These are phyloP conservation scores for Parapsyche elsis DNA, from an alignment of 1,140 invertebrate genomes.

Conservation along the genomic window DNA sequence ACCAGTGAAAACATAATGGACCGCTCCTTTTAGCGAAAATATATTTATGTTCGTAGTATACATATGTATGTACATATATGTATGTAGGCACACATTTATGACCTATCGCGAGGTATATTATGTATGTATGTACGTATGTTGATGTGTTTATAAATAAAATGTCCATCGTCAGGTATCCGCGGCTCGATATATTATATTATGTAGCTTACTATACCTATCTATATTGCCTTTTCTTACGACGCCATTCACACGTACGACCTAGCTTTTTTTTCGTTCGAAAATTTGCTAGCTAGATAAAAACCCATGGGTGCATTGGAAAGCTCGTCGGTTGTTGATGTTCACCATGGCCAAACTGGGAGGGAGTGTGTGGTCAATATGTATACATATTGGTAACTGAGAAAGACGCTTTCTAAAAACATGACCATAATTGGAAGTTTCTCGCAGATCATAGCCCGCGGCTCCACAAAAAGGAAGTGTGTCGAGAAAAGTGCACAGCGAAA, in stretches of 20 bases:
- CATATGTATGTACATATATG: background rate
- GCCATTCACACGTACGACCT: background rate
- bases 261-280: background rate
- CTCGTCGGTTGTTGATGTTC: background rate
- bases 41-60: constrained; percentile 3
- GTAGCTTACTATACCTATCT: background rate
- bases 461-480: constrained; percentile 40
- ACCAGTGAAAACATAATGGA: background rate
- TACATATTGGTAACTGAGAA: background rate
- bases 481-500: constrained; percentile 35
- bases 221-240: background rate
- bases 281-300: background rate
- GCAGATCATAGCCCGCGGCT: constrained; percentile 18
- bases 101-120: background rate
- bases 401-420: constrained; percentile 48
- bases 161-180: background rate
- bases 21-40: background rate
- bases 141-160: constrained; percentile 4
- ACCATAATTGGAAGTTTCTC: constrained; percentile 50
- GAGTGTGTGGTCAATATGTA: background rate
- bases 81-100: background rate
- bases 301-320: background rate
- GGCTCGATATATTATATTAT: background rate
- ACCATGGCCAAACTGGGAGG: background rate
- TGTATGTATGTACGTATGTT: background rate